Evolutionary conservation across 1,140 invertebrate species (phyloP).

Genomic region (Cydia splendana): DNA sequence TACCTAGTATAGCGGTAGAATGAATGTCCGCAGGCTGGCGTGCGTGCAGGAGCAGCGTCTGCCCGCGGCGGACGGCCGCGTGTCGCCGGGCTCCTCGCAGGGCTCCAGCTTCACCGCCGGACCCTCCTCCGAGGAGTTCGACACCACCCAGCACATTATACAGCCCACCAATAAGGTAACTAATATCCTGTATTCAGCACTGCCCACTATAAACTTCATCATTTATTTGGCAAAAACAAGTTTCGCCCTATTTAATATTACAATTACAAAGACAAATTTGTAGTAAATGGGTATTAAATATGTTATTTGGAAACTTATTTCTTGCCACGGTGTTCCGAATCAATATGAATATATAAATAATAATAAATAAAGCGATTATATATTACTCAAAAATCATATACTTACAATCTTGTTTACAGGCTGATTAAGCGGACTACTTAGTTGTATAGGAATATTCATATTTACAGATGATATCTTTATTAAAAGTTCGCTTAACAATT

Average conservation of each 20-base stretch:
- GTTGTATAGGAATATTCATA: slow-evolving; percentile 40
- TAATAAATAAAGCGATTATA: neutral
- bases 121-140: slow-evolving; percentile 73
- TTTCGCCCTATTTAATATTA: neutral
- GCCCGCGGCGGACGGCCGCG: slow-evolving; percentile 85
- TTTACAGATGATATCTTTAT: slow-evolving; percentile 39
- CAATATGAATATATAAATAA: neutral
- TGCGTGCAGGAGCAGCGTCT: slow-evolving; percentile 96
- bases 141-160: slow-evolving; percentile 72
- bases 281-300: neutral
- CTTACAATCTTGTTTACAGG: slow-evolving; percentile 29
- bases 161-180: slow-evolving; percentile 83
- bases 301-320: slow-evolving; percentile 22
- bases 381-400: neutral
- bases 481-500: slow-evolving; percentile 74
- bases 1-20: neutral
- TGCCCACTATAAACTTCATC: neutral
- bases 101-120: slow-evolving; percentile 63
- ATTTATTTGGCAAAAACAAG: slow-evolving; percentile 25
- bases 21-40: slow-evolving; percentile 85
- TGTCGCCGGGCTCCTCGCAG: slow-evolving; percentile 80
- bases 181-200: slow-evolving; percentile 37
- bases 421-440: slow-evolving; percentile 40
- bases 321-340: neutral
- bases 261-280: neutral